Conservation (phyloP, 2,797 vertebrate species). For the Paramormyrops hopkinsi region DNA sequence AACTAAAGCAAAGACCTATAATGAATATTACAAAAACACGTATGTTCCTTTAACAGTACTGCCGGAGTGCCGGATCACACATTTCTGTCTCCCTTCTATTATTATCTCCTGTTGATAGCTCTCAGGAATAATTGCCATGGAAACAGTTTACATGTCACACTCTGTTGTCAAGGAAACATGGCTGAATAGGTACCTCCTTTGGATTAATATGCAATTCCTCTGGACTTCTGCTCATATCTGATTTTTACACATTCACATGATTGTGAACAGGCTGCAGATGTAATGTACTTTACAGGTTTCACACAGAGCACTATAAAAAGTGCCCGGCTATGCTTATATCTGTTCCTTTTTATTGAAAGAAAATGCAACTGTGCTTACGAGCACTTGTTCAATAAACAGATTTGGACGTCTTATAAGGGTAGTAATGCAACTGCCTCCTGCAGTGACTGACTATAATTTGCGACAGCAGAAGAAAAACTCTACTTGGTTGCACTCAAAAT, state of each 20-base stretch:
- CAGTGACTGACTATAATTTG: neutral
- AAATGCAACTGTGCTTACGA: neutral
- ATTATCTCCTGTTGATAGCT: slow-evolving; percentile 48
- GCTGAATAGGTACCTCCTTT: slow-evolving; percentile 43
- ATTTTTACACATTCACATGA: slow-evolving; percentile 17
- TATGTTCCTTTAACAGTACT: slow-evolving; percentile 5
- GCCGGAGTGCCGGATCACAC: neutral
- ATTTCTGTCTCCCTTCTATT: slow-evolving; percentile 28
- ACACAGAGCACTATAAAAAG: neutral
- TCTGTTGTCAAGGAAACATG: slow-evolving; percentile 61
- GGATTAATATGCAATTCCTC: slow-evolving; percentile 25
- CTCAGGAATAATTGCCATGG: slow-evolving; percentile 59
- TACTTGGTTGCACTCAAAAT: neutral
- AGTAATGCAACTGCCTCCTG: neutral
- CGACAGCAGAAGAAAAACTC: neutral
- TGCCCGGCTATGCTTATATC: neutral
- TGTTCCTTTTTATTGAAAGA: neutral
- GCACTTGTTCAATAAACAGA: neutral
- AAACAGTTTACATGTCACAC: slow-evolving; percentile 60
- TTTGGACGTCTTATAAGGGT: neutral
- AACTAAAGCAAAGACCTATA: neutral
- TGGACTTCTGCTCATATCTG: slow-evolving; percentile 28
- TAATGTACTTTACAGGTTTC: neutral
- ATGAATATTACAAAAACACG: slow-evolving; percentile 7
- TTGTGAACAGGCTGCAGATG: neutral